Evolutionary conservation across 2,888 invertebrate species (phyloP).

Genomic region (Torymus auratus): DNA sequence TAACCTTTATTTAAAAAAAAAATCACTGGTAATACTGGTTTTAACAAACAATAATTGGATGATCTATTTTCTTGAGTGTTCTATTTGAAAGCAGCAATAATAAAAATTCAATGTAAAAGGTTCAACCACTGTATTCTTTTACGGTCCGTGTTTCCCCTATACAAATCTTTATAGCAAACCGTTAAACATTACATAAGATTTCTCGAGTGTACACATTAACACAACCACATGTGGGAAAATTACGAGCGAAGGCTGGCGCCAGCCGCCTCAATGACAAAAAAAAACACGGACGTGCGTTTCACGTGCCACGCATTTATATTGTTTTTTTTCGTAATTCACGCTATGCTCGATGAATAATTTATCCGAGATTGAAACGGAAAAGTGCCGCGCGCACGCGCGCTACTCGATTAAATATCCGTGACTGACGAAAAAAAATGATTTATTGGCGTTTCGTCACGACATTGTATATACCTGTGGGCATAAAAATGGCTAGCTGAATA

Average conservation of each 20-base stretch:
- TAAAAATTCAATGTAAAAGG: too few relatives aligned
- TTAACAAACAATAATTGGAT: too few relatives aligned
- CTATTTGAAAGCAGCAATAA: too few relatives aligned
- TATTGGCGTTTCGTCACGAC: slow-evolving; percentile 5
- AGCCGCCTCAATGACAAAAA: background rate
- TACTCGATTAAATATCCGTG: background rate
- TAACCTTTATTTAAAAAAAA: too few relatives aligned
- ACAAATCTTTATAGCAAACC: too few relatives aligned
- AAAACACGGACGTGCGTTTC: background rate
- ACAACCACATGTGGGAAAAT: background rate
- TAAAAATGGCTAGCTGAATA: background rate
- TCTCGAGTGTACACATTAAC: too few relatives aligned
- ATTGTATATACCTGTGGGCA: background rate
- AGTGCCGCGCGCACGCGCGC: too few relatives aligned
- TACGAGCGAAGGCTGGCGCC: background rate
- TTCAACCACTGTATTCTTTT: too few relatives aligned
- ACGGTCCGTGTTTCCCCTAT: too few relatives aligned
- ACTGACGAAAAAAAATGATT: slow-evolving; percentile 8
- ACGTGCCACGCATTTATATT: background rate
- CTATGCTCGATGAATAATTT: slow-evolving; percentile 30
- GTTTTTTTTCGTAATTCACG: slow-evolving; percentile 13
- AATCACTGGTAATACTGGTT: too few relatives aligned
- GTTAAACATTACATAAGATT: too few relatives aligned
- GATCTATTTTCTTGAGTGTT: too few relatives aligned
- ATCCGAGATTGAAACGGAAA: background rate